Evolutionary conservation across 2,113 vertebrate species (phyloP), one percentile per base, ranked within the genome.

Genomic region (Halcyon senegalensis): DNA sequence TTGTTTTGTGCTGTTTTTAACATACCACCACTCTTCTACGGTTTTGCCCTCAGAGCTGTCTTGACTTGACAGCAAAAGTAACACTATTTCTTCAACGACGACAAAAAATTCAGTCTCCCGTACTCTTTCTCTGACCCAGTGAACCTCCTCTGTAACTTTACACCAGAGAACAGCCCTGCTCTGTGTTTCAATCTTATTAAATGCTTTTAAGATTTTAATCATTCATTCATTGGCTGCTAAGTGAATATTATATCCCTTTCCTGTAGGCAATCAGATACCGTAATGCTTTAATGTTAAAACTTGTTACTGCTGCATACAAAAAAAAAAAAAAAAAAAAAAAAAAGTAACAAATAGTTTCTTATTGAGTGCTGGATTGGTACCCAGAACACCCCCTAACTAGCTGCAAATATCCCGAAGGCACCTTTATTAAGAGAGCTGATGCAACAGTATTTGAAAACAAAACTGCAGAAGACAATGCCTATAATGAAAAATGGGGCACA

Each of bases 131-230:
- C 72, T 97, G 98, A 99, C 98, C 98, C 98, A 98, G 96, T 96
- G 96, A 98, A 97, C 96, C 95, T 96, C 48, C 93, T 92, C 91
- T 97, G 98, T 97, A 99, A 98, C 88, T 83, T 90, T 96, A 98
- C 92, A 98, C 96, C 93, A 68, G 80, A 96, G 97, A 97, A 97
- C 73, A 96, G 93, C 97, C 96, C 96, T 97, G 96, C 95, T 97
- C 96, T 97, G 94, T 97, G 96, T 97, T 98, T 98, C 89, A 80
- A 83, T 84, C 80, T 95, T 96, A 94, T 75, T 96, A 97, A 98
- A 95, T 91, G 95, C 88, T 97, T 97, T 96, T 89, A 97, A 97
- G 96, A 93, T 97, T 97, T 96, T 97, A 97, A 97, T 97, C 85
- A 95, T 93, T 96, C 89, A 94, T 91, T 97, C 94, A 94, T 55